phyloP scores from a whole-genome alignment of 2,888 invertebrate genomes.

The Notodonta dromedarius region DNA sequence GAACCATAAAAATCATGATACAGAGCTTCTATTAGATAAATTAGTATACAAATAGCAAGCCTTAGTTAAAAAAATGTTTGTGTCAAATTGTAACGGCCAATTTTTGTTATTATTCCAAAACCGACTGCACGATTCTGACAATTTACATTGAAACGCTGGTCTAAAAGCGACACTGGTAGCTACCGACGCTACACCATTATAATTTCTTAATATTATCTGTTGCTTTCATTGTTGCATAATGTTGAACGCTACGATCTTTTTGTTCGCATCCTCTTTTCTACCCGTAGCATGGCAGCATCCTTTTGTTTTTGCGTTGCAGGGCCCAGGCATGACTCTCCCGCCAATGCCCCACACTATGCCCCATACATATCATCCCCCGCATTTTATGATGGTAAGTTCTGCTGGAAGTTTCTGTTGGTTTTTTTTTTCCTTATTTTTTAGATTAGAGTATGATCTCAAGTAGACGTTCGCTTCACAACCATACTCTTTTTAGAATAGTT shows the following conservation, averaged over 20 bases:
- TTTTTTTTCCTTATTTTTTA: constrained; percentile 24
- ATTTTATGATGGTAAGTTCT: constrained; percentile 82
- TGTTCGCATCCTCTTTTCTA: constrained; percentile 50
- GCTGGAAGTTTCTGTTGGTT: constrained; percentile 23
- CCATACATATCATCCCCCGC: constrained; percentile 83
- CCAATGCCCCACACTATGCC: constrained; percentile 82
- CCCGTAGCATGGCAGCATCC: constrained; percentile 77
- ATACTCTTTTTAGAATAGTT: constrained; percentile 9
- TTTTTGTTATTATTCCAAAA: too few relatives aligned
- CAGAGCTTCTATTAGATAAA: too few relatives aligned
- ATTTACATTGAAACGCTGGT: not conserved
- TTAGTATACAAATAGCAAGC: too few relatives aligned
- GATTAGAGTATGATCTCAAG: constrained; percentile 20
- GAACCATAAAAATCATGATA: too few relatives aligned
- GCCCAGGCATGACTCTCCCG: constrained; percentile 81
- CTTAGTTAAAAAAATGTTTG: too few relatives aligned
- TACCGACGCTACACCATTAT: not conserved
- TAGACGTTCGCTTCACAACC: not conserved
- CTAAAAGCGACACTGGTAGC: not conserved
- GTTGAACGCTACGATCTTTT: constrained; percentile 30
- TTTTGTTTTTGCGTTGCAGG: constrained; percentile 79
- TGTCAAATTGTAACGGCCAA: too few relatives aligned
- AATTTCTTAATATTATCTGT: constrained; percentile 24
- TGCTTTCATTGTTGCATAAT: constrained; percentile 55
- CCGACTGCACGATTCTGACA: not conserved